Evolutionary conservation across 2,888 invertebrate genomes (phyloP), one percentile per base, ranked within the genome.

Genomic region (Euspilapteryx auroguttella): DNA sequence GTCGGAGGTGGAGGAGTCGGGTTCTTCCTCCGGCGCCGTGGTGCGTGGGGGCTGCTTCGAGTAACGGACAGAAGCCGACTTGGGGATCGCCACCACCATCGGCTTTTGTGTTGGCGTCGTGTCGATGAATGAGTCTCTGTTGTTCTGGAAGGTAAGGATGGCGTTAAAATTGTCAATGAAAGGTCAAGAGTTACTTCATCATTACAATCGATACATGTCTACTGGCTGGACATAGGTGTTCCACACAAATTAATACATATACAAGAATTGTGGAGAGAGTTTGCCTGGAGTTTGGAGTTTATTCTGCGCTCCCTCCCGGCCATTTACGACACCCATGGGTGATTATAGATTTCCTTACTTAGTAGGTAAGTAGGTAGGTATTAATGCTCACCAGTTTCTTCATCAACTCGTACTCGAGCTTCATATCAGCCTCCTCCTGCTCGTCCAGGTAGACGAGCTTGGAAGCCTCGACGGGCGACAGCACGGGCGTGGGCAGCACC

Each of bases 371-470:
- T n/a, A n/a, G n/a, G n/a, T n/a, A n/a, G n/a, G n/a, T n/a, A n/a
- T n/a, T n/a, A n/a, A n/a, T n/a, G n/a, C n/a, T n/a, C n/a, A n/a
- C n/a, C n/a, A n/a, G n/a, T n/a, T n/a, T 49, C 27, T 54, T 52
- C 8, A 49, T 45, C 8, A 9, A 37, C 29, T 30, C 35, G 5
- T 40, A 35, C 31, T 68, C 68, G 3, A 55, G 45, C 23, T 44
- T 43, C 37, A 45, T 34, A 20, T 63, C 63, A 25, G 69, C 69
- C 39, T 84, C 85, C 34, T 85, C 84, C 37, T 86, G 86, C 1
- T 83, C 83, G 45, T 85, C 85, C 22, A 87, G 61, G 49, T 84
- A 86, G 1, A 86, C 86, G 8, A 87, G 65, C 39, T 83, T 77
- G 1, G 86, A 68, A 3, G 83, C 84, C 50, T 85, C 85, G 9